Base-by-base conservation (phyloP, 2,888 invertebrate genomes). In the Drosophila affinis region DNA sequence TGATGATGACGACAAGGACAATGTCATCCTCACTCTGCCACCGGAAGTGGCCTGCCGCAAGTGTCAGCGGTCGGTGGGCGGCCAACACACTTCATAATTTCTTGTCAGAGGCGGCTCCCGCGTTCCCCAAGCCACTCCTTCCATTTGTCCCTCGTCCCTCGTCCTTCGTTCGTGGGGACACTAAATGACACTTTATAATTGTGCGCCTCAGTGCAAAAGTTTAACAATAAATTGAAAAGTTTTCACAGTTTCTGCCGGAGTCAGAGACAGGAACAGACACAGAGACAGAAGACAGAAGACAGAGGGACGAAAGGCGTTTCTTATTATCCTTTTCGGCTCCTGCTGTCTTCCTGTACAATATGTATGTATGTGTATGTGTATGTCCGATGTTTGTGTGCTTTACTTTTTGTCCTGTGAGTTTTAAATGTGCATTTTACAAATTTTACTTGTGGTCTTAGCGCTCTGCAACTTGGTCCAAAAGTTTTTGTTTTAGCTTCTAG, bases 201-300 rank as follows among this genome's bases (percentile, higher is more conserved):
- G 89, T 85, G 81, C 86, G 87, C 87, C 81, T 81, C 79, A 79
- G 87, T 86, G 86, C 89, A 72, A 89, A 89, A 89, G 84, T 89
- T 89, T 88, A 86, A 88, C 89, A 89, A 89, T 89, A 89, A 89
- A 89, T 89, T 89, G 89, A 85, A 89, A 89, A 89, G 79, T 89
- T 89, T 81, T 81, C 84, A 79, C 84, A 64, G 64, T 64, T 72
- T 78, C 46, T 63, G 49, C 44, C 58, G 65, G 62, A 65, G 71
- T 74, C 79, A 79, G 78, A 81, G 79, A 76, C 78, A 81, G 78
- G 5, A 46, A 17, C 69, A 61, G 55, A 61, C 67, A 62, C 76
- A 79, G 76, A 81, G 77, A 21, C 21, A 21, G 21, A 21, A 21
- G 21, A 21, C 21, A 21, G 21, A 21, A 61, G 71, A 62, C 76